Conservation (phyloP, 2,888 invertebrate genomes). For the Plemyria rubiginata region DNA sequence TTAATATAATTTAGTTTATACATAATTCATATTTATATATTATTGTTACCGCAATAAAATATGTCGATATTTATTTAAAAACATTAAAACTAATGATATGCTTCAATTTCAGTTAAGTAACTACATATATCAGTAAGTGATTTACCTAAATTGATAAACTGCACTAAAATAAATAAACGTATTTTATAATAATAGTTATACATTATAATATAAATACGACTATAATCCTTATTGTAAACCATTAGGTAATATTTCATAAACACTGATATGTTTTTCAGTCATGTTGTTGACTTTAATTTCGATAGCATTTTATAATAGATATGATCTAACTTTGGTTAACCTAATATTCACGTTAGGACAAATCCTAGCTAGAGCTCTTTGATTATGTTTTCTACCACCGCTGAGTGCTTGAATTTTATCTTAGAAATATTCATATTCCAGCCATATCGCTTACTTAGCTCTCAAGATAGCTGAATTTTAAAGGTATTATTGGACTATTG, state of each 20-base stretch:
- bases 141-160: neutral
- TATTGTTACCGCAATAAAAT: neutral
- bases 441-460: neutral
- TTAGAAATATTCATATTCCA: neutral
- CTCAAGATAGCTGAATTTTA: neutral
- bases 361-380: neutral
- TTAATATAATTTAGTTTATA: neutral
- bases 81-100: conserved; percentile 18
- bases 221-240: conserved; percentile 8
- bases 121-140: neutral
- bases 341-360: conserved; percentile 24
- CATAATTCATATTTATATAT: neutral
- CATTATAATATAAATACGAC: neutral
- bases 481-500: neutral
- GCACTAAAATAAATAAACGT: conserved; percentile 8
- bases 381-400: neutral
- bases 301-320: conserved; percentile 23
- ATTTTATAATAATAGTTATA: conserved; percentile 3
- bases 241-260: conserved; percentile 17
- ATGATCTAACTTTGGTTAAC: neutral
- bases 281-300: conserved; percentile 25
- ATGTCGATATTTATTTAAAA: conserved; percentile 1
- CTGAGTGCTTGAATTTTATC: neutral
- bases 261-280: conserved; percentile 31
- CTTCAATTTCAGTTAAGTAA: conserved; percentile 4